Percentiles rank a stretch among this genome's conserved stretches.
Conservation (phyloP, 2,888 invertebrate genomes). For the Arctia plantaginis region DNA sequence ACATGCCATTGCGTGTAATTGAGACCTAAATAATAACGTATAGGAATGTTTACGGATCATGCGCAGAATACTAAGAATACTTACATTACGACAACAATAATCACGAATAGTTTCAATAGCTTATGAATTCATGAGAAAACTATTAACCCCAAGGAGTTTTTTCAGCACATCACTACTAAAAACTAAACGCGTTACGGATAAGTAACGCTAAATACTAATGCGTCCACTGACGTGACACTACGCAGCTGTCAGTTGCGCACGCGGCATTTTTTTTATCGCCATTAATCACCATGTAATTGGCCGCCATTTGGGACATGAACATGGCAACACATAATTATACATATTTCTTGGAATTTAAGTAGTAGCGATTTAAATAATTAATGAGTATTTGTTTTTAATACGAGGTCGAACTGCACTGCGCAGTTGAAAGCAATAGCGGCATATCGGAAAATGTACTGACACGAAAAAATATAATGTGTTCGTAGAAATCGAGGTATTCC, state of each 20-base stretch:
- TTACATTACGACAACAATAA: slow-evolving; percentile 17
- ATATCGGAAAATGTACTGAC: slow-evolving; percentile 39
- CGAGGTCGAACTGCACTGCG: slow-evolving; percentile 12
- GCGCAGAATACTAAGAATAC: slow-evolving; percentile 26
- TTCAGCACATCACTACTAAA: slow-evolving; percentile 28
- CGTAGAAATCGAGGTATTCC: slow-evolving; percentile 46
- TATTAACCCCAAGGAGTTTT: slow-evolving; percentile 20
- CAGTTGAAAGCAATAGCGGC: slow-evolving; percentile 30
- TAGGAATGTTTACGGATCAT: slow-evolving; percentile 7
- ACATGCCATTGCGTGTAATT: neutral
- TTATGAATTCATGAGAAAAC: slow-evolving; percentile 36
- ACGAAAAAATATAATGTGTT: slow-evolving; percentile 41
- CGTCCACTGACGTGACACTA: slow-evolving; percentile 27
- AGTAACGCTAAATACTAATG: slow-evolving; percentile 17
- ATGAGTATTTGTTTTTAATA: slow-evolving; percentile 31
- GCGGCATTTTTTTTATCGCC: slow-evolving; percentile 53
- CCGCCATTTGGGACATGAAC: slow-evolving; percentile 54
- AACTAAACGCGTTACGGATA: slow-evolving; percentile 29
- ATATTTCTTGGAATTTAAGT: slow-evolving; percentile 53
- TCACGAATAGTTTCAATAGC: slow-evolving; percentile 31
- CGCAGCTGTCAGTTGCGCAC: slow-evolving; percentile 40
- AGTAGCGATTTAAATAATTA: slow-evolving; percentile 53
- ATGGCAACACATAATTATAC: slow-evolving; percentile 52
- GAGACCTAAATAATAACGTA: neutral
- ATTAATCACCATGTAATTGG: slow-evolving; percentile 59